Base-by-base conservation (phyloP, 2,888 invertebrate species). In the Acleris holmiana region DNA sequence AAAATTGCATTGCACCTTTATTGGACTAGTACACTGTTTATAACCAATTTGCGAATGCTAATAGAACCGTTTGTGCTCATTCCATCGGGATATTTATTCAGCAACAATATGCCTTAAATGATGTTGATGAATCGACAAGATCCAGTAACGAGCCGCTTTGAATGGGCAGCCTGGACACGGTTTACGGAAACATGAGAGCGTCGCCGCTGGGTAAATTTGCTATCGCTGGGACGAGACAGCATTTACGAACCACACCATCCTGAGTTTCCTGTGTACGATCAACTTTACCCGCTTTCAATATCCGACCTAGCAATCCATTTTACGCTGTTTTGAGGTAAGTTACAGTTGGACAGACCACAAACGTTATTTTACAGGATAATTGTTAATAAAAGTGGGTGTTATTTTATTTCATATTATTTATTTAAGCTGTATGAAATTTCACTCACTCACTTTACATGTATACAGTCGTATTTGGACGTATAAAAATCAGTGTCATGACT, bases 121-220 rank as follows among this genome's bases (percentile, higher is more conserved):
- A 41, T 57, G 29, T 29, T 29, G 57, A 57, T 58, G 58, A 58
- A 58, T 58, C 58, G 58, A 23, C 50, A 59, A 59, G 59, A 59
- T 44, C 58, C 58, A 49, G 46, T 29, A 47, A 13, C 29, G 29
- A 57, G 46, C 55, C 17, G 35, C 53, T 61, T 54, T 61, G 40
- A 61, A 55, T 55, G 23, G 23, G 10, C 25, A 23, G 46, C 29
- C 51, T 15, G 44, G 46, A 23, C 25, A 13, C 61, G 23, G 48
- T 53, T 60, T 23, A 48, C 54, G 18, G 15, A 29, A 48, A 48
- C 49, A 62, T 18, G 25, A 44, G 25, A n/a, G 29, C 17, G 13
- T 29, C 61, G 55, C 49, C 55, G 41, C 49, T 19, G 49, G 55
- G 25, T 55, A 49, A 55, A 61, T 50, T 55, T 61, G 49, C 55